A percentile compares a stretch with the other conserved stretches of the same genome.
phyloP scores from a whole-genome alignment of 2,888 invertebrate genomes.

The Saturnia pavonia region DNA sequence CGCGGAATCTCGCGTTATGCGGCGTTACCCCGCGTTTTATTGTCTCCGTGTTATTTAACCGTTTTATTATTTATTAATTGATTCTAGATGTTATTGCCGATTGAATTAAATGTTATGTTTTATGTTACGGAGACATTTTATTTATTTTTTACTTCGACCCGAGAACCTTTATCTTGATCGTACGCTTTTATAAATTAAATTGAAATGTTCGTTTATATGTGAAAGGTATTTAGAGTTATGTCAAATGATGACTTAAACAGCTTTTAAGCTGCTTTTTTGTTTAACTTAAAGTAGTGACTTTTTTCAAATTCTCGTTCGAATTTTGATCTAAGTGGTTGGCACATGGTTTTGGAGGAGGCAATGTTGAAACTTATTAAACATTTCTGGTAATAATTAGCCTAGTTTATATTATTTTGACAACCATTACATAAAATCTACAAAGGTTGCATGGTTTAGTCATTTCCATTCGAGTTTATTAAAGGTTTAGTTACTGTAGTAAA shows the following conservation, averaged over 20 bases:
- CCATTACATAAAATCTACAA: background rate
- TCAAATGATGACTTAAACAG: slow-evolving; percentile 7
- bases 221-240: background rate
- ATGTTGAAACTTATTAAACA: no score
- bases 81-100: slow-evolving; percentile 48
- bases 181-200: slow-evolving; percentile 17
- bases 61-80: slow-evolving; percentile 70
- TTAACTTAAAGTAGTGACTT: background rate
- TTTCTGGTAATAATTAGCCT: no score
- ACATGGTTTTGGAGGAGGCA: background rate
- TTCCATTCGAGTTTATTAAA: background rate
- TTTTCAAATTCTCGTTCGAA: background rate
- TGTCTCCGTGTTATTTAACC: slow-evolving; percentile 45
- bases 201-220: slow-evolving; percentile 8
- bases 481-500: background rate
- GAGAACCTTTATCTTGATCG: slow-evolving; percentile 17
- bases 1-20: slow-evolving; percentile 24
- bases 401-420: no score
- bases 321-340: background rate
- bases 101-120: slow-evolving; percentile 43
- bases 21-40: slow-evolving; percentile 44
- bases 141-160: slow-evolving; percentile 5
- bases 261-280: background rate
- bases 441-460: background rate
- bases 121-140: slow-evolving; percentile 32